Base-by-base conservation (phyloP, 2,113 vertebrate species). In the Callopanchax toddi region DNA sequence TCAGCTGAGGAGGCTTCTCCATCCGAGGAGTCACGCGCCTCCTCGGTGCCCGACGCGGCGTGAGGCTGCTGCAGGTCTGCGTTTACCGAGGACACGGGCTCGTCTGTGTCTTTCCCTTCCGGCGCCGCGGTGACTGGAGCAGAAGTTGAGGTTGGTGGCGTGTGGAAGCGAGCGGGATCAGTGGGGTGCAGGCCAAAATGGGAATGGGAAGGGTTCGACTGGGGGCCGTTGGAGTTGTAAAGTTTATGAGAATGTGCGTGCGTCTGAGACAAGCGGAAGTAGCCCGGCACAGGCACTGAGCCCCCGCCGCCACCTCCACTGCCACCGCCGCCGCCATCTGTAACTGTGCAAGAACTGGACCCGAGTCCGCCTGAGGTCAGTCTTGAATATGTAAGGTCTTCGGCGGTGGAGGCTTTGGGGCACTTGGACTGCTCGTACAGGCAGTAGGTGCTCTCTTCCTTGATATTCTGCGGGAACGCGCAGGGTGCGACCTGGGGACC, bases 241-340 rank as follows among this genome's bases (percentile, higher is more conserved):
- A 91, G 92, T 94, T 97, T 99, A 89, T 91, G 89, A 90, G 89
- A 94, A 87, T 86, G 95, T 91, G 95, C 93, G 78, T 98, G 97
- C 67, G 96, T 94, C 93, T 98, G 97, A 77, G 96, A 98, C 71
- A 98, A 92, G 92, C 97, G 96, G 95, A 98, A 99, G 91, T 99
- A 99, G 81, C 97, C 96, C 46, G 97, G 97, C 81, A 99, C 96
- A 25, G 97, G 96, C 83, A 98, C 95, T 63, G 94, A 94, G 74
- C 93, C 83, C 54, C 84, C 80, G 55, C 81, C 72, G 44, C 78
- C 74, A 43, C 63, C 29, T 8, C 29, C 10, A 9, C 29, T 48
- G 20, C 79, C 29, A 32, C 29, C 10, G 29, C 29, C 56, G 20
- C 79, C 78, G 68, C 85, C 85, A 72, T 91, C 67, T 76, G 82